Conservation (phyloP, 2,797 vertebrate species). For the Gorsachius magnificus region DNA sequence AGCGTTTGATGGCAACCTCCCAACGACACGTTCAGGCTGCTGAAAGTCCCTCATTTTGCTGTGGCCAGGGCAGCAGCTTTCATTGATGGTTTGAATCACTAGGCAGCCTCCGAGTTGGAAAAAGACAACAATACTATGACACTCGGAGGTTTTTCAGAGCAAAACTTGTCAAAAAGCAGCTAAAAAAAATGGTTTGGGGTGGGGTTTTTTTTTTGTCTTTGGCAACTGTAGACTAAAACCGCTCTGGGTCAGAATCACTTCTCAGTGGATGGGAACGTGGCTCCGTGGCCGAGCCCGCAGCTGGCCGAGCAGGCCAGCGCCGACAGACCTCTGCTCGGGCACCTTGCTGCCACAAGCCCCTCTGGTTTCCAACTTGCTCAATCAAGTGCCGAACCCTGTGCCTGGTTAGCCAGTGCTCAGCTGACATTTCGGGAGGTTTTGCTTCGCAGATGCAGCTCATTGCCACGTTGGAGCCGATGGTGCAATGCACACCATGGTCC, state of each 20-base stretch:
- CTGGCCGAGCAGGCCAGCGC: accelerated
- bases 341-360: background rate
- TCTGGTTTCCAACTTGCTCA: background rate
- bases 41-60: constrained; percentile 35
- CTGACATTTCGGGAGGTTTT: background rate
- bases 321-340: background rate
- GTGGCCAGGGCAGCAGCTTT: constrained; percentile 19
- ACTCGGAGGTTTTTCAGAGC: background rate
- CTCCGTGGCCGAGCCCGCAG: background rate
- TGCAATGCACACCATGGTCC: accelerated
- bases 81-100: constrained; percentile 21
- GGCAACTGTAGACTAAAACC: background rate
- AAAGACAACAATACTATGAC: background rate
- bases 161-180: background rate
- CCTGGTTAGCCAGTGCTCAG: background rate
- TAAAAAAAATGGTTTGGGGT: background rate
- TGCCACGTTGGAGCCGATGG: background rate
- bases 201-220: background rate
- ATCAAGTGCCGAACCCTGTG: background rate
- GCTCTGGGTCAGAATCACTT: background rate
- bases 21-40: background rate
- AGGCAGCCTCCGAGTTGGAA: constrained; percentile 28
- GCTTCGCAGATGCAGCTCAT: background rate
- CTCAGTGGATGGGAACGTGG: background rate
- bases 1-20: constrained; percentile 2